Evolutionary conservation across 2,113 vertebrate genomes (phyloP), one percentile per base, ranked within the genome.

Genomic region (Platysteira castanea): DNA sequence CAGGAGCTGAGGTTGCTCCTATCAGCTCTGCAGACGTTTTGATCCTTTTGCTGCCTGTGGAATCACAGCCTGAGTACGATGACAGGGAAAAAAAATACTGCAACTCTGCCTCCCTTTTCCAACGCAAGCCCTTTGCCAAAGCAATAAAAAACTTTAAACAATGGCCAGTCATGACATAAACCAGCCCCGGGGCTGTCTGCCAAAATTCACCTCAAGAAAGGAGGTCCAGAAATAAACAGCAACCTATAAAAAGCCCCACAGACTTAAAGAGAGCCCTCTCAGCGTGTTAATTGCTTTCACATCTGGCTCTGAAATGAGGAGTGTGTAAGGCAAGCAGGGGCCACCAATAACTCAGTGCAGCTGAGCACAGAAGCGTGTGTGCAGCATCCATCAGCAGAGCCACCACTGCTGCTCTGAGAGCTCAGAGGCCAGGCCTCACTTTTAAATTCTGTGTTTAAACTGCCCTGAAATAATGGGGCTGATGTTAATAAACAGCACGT

Each of bases 151-250:
- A 10, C 37, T 79, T 95, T 82, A 94, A 95, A 95, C 92, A 96
- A 96, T 89, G 88, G 87, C 84, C 70, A 92, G 92, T 46, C 90
- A 57, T 92, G 92, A 97, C 77, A 96, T 70, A 92, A 97, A 90
- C 61, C 94, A 95, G 84, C 28, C 84, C 81, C 84, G 65, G 65
- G 78, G 81, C 18, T 0, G 71, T 85, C 84, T 91, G 96, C 94
- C 96, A 97, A 79, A 90, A 90, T n/a, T 73, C 86, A 92, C 92
- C 96, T 94, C 92, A 69, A 96, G 94, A 92, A 91, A 95, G 67
- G 19, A 83, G 61, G 83, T 59, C 88, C 92, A 84, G 82, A 96
- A 97, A 94, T 94, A 96, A 97, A 96, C 93, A 93, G 59, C 31
- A 60, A 95, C 87, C 90, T 96, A 95, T 94, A 93, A 96, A 96